Percentiles rank a stretch among this genome's conserved stretches.
Evolutionary conservation across 2,113 vertebrate genomes (phyloP).

Genomic region (Dipodomys spectabilis): DNA sequence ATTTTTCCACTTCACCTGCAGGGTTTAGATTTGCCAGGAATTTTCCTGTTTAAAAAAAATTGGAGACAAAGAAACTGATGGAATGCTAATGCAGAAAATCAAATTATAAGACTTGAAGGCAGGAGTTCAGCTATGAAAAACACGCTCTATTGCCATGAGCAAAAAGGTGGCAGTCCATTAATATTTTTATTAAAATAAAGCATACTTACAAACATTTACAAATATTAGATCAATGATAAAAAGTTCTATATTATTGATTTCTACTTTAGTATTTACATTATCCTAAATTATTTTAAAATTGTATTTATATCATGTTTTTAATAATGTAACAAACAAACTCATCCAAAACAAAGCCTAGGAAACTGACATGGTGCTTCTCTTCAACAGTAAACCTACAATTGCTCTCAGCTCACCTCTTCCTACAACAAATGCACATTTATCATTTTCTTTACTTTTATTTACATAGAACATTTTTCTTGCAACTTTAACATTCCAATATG

Average conservation of each 20-base stretch:
- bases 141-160: neutral
- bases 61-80: neutral
- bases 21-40: conserved; percentile 26
- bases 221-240: neutral
- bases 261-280: neutral
- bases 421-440: neutral
- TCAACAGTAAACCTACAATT: neutral
- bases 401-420: neutral
- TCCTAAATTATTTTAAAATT: neutral
- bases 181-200: neutral
- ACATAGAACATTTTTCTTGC: neutral
- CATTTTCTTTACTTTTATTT: neutral
- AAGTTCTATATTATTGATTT: neutral
- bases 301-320: conserved; percentile 1
- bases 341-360: neutral
- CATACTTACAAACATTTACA: neutral
- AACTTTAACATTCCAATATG: neutral
- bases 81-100: conserved; percentile 13
- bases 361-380: neutral
- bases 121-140: neutral
- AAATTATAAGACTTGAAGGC: neutral
- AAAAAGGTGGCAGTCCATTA: neutral
- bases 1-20: conserved; percentile 18
- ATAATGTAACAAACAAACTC: neutral
- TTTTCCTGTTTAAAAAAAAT: neutral